Base-by-base conservation (phyloP, 2,113 vertebrate species). In the Cottus gobio region DNA sequence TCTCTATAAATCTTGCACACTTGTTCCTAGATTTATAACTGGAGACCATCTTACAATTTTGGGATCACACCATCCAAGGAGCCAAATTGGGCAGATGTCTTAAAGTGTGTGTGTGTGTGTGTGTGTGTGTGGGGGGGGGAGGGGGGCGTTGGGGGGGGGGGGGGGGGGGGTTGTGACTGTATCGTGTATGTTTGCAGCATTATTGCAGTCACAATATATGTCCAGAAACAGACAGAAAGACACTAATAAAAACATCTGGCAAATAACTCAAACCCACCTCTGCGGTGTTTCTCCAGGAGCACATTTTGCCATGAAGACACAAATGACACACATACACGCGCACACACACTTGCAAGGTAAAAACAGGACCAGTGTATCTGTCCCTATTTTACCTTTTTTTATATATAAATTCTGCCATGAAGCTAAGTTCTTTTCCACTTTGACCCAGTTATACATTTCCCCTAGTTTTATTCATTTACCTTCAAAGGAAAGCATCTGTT, bases 401-500 rank as follows among this genome's bases (percentile, higher is more conserved):
- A 28, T 46, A n/a, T 52, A n/a, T 8, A 20, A 13, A 71, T 70
- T 71, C 54, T 65, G 7, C 30, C 22, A 75, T 24, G 37, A 77
- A 80, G 68, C 36, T 37, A 66, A 74, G 57, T 75, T 79, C 48
- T 81, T 8, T 83, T 34, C 52, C 70, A 85, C 73, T 85, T 84
- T 89, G 88, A 85, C 91, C 91, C 58, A 91, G 36, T 90, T 89
- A 74, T 42, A 63, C 58, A 71, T 71, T 85, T 77, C 24, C 44
- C 37, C 46, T 54, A 69, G 69, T 56, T 77, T 84, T 63, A 82
- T 65, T 83, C 70, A 88, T 89, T 91, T 88, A 87, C 85, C 82
- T 88, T 90, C 75, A 85, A 84, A 87, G 73, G 15, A 75, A 79
- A 79, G 78, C 73, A 90, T 88, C 82, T 90, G 77, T 88, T 92